Base-by-base conservation (phyloP, 2,888 invertebrate species). In the Lasioglossum oenotherae region DNA sequence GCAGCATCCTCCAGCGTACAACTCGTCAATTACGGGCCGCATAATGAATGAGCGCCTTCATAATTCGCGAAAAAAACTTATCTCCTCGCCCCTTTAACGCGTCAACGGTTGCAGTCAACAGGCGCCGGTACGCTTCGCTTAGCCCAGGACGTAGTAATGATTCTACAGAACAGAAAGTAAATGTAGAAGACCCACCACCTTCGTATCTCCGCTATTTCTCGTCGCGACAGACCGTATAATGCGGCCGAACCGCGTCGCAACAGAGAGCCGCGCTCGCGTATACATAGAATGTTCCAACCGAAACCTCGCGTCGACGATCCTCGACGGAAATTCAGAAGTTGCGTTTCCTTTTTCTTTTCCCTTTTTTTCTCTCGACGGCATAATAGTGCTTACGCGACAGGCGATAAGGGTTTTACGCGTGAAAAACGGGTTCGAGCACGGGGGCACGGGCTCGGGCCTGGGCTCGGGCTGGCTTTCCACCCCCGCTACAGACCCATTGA, bases 191-290 rank as follows among this genome's bases (percentile, higher is more conserved):
- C 81, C 82, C 82, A 80, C 81, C 87, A 85, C 82, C 86, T 90
- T 85, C 87, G 86, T 84, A 83, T 90, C 84, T 84, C 85, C 74
- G 86, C 81, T 82, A 84, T 88, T 82, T 89, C 86, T 90, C 89
- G 87, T 81, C 88, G 90, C 90, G 88, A 90, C 90, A 90, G 88
- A 90, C 87, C 88, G 86, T 90, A 90, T 86, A 88, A 90, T 90
- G 82, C 86, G 86, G 69, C 71, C 53, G 53, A 64, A 53, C 76
- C 76, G 81, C 76, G 84, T 79, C 85, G 81, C 81, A 81, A 79
- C 86, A 67, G 67, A 81, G 57, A 49, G 71, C 60, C 75, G 46
- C 75, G 46, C 74, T n/a, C 31, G 44, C 16, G 53, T n/a, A 57
- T 57, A 57, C 57, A 57, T 69, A 77, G 49, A 80, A 77, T 19